These are phyloP conservation scores for Campopleginae sp. DNA, from an alignment of 2,888 invertebrate species.

Conservation along the genomic window DNA sequence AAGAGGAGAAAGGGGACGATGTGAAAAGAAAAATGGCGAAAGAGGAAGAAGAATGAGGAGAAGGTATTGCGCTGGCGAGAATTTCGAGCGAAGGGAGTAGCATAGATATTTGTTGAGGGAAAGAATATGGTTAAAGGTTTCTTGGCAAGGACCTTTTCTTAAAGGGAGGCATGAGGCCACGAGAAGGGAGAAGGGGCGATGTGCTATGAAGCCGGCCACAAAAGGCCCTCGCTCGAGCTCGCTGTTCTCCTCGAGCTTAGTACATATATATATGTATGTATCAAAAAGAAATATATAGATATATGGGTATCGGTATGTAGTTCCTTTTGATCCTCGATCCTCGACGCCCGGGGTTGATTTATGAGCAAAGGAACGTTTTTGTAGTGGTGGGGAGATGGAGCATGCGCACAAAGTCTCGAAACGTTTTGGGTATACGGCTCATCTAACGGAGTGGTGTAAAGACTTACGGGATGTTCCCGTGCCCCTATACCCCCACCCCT, in stretches of 20 bases:
- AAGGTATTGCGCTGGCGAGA: not conserved
- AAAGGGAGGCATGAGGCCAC: slow-evolving; percentile 47
- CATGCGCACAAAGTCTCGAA: slow-evolving; percentile 75
- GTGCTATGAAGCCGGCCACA: slow-evolving; percentile 63
- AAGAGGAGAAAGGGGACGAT: not conserved
- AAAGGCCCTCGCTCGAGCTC: slow-evolving; percentile 61
- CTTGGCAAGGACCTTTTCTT: slow-evolving; percentile 60
- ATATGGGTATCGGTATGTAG: slow-evolving; percentile 19
- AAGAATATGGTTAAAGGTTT: slow-evolving; percentile 53
- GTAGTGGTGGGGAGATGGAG: slow-evolving; percentile 74
- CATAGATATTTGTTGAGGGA: slow-evolving; percentile 42
- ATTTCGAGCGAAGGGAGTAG: slow-evolving; percentile 20
- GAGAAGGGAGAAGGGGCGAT: slow-evolving; percentile 25
- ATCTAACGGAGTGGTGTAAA: slow-evolving; percentile 63
- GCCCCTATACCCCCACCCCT: slow-evolving; percentile 73
- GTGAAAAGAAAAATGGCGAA: slow-evolving; percentile 3
- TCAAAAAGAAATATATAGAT: slow-evolving; percentile 32
- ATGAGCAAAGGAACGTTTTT: slow-evolving; percentile 69
- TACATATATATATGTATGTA: slow-evolving; percentile 37
- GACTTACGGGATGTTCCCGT: slow-evolving; percentile 64
- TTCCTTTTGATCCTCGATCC: slow-evolving; percentile 71
- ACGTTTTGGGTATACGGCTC: slow-evolving; percentile 59
- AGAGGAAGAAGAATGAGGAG: slow-evolving; percentile 29
- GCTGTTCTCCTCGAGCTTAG: not conserved
- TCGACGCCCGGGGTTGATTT: slow-evolving; percentile 79